Evolutionary conservation across 64 coral and sea anemone species (phyloP).

Genomic region (Cladopsammia gracilis): DNA sequence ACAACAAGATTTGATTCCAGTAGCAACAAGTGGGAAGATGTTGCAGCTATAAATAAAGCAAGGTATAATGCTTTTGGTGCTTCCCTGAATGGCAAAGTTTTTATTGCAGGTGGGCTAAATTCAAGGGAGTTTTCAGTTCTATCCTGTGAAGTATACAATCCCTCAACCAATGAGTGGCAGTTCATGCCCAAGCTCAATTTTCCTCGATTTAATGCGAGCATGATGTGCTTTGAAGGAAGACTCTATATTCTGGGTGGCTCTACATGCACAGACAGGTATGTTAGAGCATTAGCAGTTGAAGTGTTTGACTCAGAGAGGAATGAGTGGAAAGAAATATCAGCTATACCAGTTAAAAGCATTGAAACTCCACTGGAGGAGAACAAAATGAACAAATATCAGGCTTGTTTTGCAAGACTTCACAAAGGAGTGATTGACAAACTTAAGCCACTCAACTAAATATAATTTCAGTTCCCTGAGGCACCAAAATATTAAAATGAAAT

Average conservation of each 20-base stretch:
- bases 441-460: not conserved
- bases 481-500: no score
- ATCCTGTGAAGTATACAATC: not conserved
- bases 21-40: not conserved
- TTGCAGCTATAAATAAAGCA: not conserved
- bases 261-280: not conserved
- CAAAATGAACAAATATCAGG: not conserved
- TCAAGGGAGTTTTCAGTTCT: no score
- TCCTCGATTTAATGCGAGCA: not conserved
- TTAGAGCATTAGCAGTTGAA: not conserved
- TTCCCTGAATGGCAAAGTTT: not conserved
- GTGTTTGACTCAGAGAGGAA: not conserved
- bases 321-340: not conserved
- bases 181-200: not conserved
- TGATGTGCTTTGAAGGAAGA: not conserved
- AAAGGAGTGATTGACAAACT: not conserved
- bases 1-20: not conserved
- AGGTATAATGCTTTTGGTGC: not conserved
- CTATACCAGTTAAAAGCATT: not conserved
- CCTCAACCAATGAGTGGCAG: conserved; percentile 1
- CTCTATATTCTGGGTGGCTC: not conserved
- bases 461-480: no score
- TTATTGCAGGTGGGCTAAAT: not conserved
- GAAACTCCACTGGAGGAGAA: not conserved
- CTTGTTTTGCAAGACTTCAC: not conserved